phyloP scores from a whole-genome alignment of 2,113 vertebrate genomes.

The Poicephalus meyeri region DNA sequence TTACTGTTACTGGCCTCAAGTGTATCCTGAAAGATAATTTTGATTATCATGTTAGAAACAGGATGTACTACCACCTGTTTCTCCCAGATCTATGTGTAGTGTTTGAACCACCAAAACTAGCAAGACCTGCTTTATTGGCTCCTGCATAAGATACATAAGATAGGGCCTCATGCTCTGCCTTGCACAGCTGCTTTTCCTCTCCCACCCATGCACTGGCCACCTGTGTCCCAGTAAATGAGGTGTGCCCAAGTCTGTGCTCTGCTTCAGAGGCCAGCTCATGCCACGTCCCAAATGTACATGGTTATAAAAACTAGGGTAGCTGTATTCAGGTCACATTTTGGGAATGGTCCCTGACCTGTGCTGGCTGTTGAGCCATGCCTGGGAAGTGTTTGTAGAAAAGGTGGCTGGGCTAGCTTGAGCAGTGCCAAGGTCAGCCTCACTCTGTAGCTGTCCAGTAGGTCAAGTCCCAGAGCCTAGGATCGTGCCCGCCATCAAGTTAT shows the following conservation, averaged over 20 bases:
- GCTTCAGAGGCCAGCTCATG: neutral
- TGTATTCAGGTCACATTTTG: neutral
- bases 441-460: rapidly evolving
- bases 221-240: neutral
- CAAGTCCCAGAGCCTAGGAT: neutral
- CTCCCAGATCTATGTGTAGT: neutral
- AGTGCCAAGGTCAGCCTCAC: neutral
- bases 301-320: neutral
- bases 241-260: neutral
- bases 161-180: neutral
- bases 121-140: neutral
- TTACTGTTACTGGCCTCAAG: neutral
- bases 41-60: constrained; percentile 27
- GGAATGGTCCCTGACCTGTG: neutral
- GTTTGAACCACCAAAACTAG: neutral
- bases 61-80: constrained; percentile 30
- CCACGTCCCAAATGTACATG: neutral
- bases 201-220: neutral
- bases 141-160: neutral
- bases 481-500: rapidly evolving
- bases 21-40: constrained; percentile 31
- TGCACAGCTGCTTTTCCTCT: neutral
- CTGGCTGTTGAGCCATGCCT: neutral
- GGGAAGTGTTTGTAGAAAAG: neutral
- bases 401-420: neutral